Percentiles rank a stretch among this genome's conserved stretches.
phyloP scores from a whole-genome alignment of 2,797 vertebrate species.

The Scolopax bukidnonensis region DNA sequence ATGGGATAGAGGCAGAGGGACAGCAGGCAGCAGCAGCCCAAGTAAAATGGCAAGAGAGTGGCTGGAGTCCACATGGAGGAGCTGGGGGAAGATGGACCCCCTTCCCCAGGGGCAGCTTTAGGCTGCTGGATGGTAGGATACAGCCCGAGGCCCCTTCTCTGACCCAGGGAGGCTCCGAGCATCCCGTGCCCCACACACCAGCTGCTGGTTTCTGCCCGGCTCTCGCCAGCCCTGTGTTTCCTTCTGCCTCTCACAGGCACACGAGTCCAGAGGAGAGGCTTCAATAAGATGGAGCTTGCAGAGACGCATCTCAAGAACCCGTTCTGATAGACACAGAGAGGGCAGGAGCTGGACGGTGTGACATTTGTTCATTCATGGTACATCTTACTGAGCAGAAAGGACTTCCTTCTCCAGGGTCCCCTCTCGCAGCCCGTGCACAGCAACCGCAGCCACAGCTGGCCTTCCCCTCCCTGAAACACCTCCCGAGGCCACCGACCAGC shows the following conservation, averaged over 20 bases:
- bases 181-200: accelerated
- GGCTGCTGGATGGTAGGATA: background rate
- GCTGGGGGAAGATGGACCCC: background rate
- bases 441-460: background rate
- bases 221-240: background rate
- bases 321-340: background rate
- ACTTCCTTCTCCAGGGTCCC: background rate
- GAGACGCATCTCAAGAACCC: background rate
- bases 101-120: accelerated
- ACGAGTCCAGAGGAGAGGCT: background rate
- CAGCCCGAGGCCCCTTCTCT: background rate
- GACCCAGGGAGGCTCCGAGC: background rate
- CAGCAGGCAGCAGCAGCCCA: too few relatives aligned
- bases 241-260: background rate
- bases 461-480: background rate
- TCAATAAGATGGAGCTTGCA: background rate
- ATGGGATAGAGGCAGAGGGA: background rate
- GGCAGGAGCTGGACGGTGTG: background rate
- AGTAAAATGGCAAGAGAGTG: background rate
- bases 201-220: background rate
- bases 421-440: background rate
- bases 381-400: background rate
- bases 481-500: too few relatives aligned
- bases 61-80: background rate
- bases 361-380: too few relatives aligned